phyloP scores from a whole-genome alignment of 2,888 invertebrate species.

The Campaea margaritaria region DNA sequence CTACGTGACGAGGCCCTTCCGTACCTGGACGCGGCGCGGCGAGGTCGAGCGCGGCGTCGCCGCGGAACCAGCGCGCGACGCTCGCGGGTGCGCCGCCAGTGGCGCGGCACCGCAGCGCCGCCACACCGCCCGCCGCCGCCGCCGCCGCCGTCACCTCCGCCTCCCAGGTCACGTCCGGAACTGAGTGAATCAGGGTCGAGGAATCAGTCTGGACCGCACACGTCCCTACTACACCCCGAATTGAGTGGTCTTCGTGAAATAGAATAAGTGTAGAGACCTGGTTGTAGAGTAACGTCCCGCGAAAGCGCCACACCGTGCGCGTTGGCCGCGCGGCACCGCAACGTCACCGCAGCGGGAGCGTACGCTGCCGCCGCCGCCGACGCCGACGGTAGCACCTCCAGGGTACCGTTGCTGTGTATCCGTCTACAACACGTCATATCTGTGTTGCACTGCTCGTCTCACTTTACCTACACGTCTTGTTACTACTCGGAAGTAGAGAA shows the following conservation, averaged over 20 bases:
- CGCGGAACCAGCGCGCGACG: slow-evolving; percentile 64
- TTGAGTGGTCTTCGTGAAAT: no score
- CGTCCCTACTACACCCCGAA: no score
- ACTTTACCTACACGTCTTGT: no score
- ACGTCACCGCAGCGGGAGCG: slow-evolving; percentile 29
- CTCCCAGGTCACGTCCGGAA: slow-evolving; percentile 59
- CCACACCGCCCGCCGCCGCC: slow-evolving; percentile 62
- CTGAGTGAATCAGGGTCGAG: slow-evolving; percentile 41
- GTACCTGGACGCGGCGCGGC: slow-evolving; percentile 86
- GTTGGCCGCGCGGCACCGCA: slow-evolving; percentile 91
- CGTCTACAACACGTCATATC: slow-evolving; percentile 38
- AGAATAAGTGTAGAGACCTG: slow-evolving; percentile 84
- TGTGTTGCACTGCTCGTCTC: no score
- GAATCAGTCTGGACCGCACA: not conserved
- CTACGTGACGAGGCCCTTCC: slow-evolving; percentile 85
- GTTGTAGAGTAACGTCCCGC: slow-evolving; percentile 89
- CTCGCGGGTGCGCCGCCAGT: slow-evolving; percentile 40
- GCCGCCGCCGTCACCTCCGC: slow-evolving; percentile 47
- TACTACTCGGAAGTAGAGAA: no score
- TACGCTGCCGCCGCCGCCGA: slow-evolving; percentile 13
- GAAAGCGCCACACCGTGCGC: slow-evolving; percentile 91
- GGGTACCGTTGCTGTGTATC: slow-evolving; percentile 65
- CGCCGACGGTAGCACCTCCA: slow-evolving; percentile 52
- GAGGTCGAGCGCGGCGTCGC: slow-evolving; percentile 66
- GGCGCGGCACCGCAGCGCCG: slow-evolving; percentile 57